phyloP scores from a whole-genome alignment of 2,113 vertebrate genomes.

The Tachycineta bicolor region DNA sequence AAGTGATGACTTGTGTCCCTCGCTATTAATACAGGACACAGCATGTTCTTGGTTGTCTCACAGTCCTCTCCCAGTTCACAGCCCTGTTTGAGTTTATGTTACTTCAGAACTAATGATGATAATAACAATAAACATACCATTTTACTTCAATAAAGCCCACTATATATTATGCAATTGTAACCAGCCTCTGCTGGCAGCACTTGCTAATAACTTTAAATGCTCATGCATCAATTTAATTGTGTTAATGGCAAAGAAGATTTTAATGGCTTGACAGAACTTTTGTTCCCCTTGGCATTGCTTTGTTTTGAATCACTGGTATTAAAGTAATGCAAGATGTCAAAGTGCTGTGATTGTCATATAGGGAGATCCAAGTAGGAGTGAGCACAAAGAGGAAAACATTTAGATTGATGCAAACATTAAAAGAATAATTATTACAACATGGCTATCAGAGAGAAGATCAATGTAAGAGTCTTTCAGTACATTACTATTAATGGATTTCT shows the following conservation, averaged over 20 bases:
- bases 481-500: conserved; percentile 55
- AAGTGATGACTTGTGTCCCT: neutral
- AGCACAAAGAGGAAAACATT: conserved; percentile 65
- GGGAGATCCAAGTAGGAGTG: conserved; percentile 53
- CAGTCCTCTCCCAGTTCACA: neutral
- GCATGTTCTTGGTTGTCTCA: neutral
- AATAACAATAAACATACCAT: conserved; percentile 55
- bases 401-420: conserved; percentile 70
- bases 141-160: conserved; percentile 48
- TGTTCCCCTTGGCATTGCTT: conserved; percentile 63
- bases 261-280: conserved; percentile 63
- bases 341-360: conserved; percentile 67
- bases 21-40: neutral
- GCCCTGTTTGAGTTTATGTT: conserved; percentile 23
- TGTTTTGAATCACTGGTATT: conserved; percentile 65
- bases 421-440: conserved; percentile 59
- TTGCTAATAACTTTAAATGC: conserved; percentile 58
- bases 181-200: conserved; percentile 46
- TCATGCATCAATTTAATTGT: conserved; percentile 60
- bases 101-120: conserved; percentile 37
- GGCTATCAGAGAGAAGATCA: conserved; percentile 45
- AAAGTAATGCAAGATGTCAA: conserved; percentile 68
- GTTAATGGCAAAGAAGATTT: conserved; percentile 56
- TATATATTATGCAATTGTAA: conserved; percentile 52
- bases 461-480: conserved; percentile 12